Conservation (phyloP, 2,888 invertebrate genomes). For the Bombylius major region DNA sequence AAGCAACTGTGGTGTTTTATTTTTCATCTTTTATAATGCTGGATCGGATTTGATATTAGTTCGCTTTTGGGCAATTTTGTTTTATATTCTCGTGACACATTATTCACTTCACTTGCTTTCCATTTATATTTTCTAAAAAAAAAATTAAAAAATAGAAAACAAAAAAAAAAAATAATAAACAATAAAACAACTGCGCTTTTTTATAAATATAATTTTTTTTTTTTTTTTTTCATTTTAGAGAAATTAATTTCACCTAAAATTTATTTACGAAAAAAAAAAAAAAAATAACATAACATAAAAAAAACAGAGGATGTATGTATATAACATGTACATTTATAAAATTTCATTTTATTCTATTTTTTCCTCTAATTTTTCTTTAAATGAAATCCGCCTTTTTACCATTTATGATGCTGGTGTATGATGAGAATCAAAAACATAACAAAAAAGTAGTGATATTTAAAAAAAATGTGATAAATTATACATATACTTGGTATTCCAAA, state of each 20-base stretch:
- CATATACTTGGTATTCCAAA: too few species aligned
- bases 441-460: too few species aligned
- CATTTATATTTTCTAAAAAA: neutral
- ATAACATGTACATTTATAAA: neutral
- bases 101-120: neutral
- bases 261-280: neutral
- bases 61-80: neutral
- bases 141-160: neutral
- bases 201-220: neutral
- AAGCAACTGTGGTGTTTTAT: too few species aligned
- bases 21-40: too few species aligned
- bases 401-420: neutral
- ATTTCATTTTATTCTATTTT: too few species aligned
- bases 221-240: conserved; percentile 2
- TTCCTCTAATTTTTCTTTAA: too few species aligned
- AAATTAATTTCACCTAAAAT: neutral
- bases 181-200: too few species aligned
- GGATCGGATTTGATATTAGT: neutral
- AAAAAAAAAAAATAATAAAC: too few species aligned
- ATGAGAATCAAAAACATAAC: neutral
- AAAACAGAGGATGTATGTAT: too few species aligned
- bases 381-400: too few species aligned
- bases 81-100: neutral
- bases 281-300: neutral
- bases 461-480: too few species aligned